A percentile compares a stretch with the other conserved stretches of the same genome.
Evolutionary conservation across 2,113 vertebrate genomes (phyloP).

Genomic region (Mesocricetus auratus): DNA sequence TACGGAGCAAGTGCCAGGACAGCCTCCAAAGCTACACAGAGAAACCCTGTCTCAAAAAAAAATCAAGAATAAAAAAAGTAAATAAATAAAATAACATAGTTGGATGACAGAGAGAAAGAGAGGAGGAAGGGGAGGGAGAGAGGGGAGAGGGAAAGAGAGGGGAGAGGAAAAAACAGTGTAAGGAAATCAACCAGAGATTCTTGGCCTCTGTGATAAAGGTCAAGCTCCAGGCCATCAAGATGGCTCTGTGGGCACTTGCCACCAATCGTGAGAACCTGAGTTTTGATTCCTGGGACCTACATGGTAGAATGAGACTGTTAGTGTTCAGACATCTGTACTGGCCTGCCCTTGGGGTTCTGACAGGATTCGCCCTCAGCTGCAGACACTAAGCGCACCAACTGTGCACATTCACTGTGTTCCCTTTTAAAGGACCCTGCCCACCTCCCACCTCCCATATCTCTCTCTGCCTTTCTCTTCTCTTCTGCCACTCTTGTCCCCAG

Average conservation of each 20-base stretch:
- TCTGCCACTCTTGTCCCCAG: too few species aligned
- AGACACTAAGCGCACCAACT: too few species aligned
- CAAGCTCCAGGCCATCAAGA: background rate
- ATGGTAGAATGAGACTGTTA: background rate
- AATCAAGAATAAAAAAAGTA: background rate
- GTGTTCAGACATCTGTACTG: too few species aligned
- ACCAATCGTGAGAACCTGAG: background rate
- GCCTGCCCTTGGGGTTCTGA: too few species aligned
- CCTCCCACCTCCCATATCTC: too few species aligned
- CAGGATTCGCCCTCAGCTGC: too few species aligned
- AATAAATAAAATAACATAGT: background rate
- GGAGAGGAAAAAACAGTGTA: background rate
- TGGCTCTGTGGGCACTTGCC: background rate
- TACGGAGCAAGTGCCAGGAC: too few species aligned
- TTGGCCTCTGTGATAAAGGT: background rate
- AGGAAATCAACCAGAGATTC: background rate
- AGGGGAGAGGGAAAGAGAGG: fast-evolving
- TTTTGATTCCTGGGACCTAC: background rate
- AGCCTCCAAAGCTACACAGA: too few species aligned
- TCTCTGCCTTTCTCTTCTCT: too few species aligned
- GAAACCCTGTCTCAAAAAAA: too few species aligned
- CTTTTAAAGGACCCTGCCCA: too few species aligned
- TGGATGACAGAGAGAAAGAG: background rate
- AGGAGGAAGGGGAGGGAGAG: background rate
- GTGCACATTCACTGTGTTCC: too few species aligned